A percentile compares a stretch with the other conserved stretches of the same genome.
Conservation (phyloP, 2,888 invertebrate species). For the Augiades crinisus region DNA sequence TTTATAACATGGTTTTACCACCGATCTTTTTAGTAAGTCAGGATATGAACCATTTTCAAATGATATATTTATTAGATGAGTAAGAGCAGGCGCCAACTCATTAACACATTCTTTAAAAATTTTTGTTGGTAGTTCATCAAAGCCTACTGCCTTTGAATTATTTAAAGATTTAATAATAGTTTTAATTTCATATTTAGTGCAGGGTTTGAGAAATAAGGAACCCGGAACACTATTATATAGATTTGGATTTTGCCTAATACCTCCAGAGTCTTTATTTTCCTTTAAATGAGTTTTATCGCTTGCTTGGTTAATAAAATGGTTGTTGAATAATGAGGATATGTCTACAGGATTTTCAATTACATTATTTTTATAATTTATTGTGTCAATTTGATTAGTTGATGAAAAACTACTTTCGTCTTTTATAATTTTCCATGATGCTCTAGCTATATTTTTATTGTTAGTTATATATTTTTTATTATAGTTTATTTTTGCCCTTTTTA, state of each 20-base stretch:
- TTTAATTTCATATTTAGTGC: not conserved
- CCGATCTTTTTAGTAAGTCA: not conserved
- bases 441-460: not conserved
- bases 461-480: not conserved
- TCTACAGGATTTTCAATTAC: too few species aligned
- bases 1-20: constrained; percentile 3
- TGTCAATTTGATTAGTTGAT: too few species aligned
- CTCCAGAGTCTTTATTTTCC: too few species aligned
- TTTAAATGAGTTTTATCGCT: too few species aligned
- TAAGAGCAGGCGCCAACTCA: not conserved
- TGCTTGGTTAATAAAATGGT: too few species aligned
- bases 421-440: constrained; percentile 1
- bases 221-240: too few species aligned
- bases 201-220: not conserved
- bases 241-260: too few species aligned
- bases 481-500: not conserved
- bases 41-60: constrained; percentile 1
- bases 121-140: not conserved
- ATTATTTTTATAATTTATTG: too few species aligned
- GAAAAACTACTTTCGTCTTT: not conserved
- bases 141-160: constrained; percentile 2
- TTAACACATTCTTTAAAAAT: not conserved
- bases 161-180: not conserved
- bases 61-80: constrained; percentile 7
- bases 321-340: too few species aligned